These are phyloP conservation scores for Aplidium turbinatum DNA, from an alignment of 23 tunicate genomes.

Conservation along the genomic window DNA sequence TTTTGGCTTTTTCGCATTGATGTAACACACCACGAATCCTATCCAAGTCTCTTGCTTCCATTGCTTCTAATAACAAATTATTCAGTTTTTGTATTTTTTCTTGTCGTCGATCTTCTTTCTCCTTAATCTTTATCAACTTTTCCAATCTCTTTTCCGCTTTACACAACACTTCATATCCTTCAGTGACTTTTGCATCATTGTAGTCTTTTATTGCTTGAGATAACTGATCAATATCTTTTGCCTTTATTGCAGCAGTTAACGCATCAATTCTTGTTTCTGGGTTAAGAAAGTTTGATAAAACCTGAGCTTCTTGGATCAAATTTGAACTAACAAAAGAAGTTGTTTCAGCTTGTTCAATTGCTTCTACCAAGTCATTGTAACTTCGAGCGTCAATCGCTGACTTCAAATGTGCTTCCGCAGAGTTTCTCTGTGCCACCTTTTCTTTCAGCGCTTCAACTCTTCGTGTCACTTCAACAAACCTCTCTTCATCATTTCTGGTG, in stretches of 20 bases:
- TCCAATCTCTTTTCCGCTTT: constrained; percentile 22
- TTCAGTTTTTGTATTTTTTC: constrained; percentile 35
- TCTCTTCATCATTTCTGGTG: constrained; percentile 24
- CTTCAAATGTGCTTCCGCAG: neutral
- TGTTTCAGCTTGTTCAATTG: constrained; percentile 9
- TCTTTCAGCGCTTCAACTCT: constrained; percentile 32
- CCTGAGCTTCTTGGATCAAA: neutral
- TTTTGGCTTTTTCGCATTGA: constrained; percentile 22
- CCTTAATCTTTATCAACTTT: constrained; percentile 7
- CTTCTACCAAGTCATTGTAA: constrained; percentile 18
- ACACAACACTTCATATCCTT: constrained; percentile 6
- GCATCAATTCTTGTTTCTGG: constrained; percentile 3
- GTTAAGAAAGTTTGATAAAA: neutral
- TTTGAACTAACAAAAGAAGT: neutral
- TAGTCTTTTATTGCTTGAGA: constrained; percentile 34
- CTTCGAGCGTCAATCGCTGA: constrained; percentile 15
- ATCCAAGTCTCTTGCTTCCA: constrained; percentile 13
- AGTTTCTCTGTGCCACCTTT: constrained; percentile 4
- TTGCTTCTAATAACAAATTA: constrained; percentile 15
- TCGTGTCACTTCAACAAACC: neutral
- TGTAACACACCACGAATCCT: constrained; percentile 12
- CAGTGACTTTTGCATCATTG: constrained; percentile 35
- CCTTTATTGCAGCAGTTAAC: constrained; percentile 2
- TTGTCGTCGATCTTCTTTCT: constrained; percentile 12
- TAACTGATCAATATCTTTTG: constrained; percentile 8